These are phyloP conservation scores for Galerucella nymphaeae DNA, from an alignment of 2,888 invertebrate species.

Conservation along the genomic window DNA sequence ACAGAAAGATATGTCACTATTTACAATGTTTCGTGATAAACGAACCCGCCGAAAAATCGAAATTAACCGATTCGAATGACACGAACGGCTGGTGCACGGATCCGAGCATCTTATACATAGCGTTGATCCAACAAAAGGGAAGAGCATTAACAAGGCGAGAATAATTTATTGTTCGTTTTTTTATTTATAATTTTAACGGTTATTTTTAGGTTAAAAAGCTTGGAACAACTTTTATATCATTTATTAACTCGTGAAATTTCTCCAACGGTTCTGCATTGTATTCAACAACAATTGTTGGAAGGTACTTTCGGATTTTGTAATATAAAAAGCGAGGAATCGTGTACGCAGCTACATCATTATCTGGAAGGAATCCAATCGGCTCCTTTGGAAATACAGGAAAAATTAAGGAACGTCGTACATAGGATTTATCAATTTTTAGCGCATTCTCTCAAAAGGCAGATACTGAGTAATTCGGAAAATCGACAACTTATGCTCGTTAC, in stretches of 20 bases:
- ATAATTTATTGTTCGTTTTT: not conserved
- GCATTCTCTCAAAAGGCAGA: slow-evolving; percentile 62
- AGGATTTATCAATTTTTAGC: slow-evolving; percentile 66
- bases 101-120: slow-evolving; percentile 55
- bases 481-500: slow-evolving; percentile 66
- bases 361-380: slow-evolving; percentile 69
- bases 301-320: slow-evolving; percentile 68
- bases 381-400: slow-evolving; percentile 65
- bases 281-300: slow-evolving; percentile 68
- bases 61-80: slow-evolving; percentile 46
- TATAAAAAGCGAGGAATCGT: slow-evolving; percentile 59
- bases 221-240: slow-evolving; percentile 61
- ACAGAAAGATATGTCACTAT: slow-evolving; percentile 56
- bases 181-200: not conserved
- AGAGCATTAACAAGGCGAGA: slow-evolving; percentile 55
- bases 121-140: slow-evolving; percentile 59
- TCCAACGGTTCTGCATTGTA: slow-evolving; percentile 59
- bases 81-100: slow-evolving; percentile 62
- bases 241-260: slow-evolving; percentile 56
- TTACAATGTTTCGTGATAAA: slow-evolving; percentile 60
- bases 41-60: slow-evolving; percentile 57
- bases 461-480: slow-evolving; percentile 54
- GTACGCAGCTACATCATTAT: slow-evolving; percentile 68
- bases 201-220: slow-evolving; percentile 48
- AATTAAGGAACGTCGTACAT: slow-evolving; percentile 68